Evolutionary conservation across 2,113 vertebrate genomes (phyloP).

Genomic region (Ranitomeya imitator): DNA sequence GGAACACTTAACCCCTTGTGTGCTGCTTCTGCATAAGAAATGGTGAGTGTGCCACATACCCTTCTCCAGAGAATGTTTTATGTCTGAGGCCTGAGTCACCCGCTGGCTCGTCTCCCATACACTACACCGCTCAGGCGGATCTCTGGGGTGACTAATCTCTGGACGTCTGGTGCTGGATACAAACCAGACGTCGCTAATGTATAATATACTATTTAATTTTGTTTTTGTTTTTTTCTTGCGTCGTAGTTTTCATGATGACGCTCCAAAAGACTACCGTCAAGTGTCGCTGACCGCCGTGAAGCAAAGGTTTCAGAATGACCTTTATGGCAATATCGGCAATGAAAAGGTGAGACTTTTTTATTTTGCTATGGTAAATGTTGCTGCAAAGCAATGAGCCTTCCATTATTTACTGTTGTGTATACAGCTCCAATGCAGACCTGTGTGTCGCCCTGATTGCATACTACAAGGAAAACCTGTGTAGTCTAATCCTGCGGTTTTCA

Average conservation of each 20-base stretch:
- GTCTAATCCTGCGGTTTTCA: too few species aligned
- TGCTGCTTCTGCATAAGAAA: slow-evolving; percentile 76
- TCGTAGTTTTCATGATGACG: slow-evolving; percentile 86
- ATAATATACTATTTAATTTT: neutral
- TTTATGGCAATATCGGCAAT: slow-evolving; percentile 85
- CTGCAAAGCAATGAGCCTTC: neutral
- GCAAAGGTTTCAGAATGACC: slow-evolving; percentile 91
- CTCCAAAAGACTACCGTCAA: slow-evolving; percentile 92
- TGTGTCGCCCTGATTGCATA: too few species aligned
- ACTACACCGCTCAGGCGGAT: neutral
- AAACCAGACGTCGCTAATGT: neutral
- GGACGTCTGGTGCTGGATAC: neutral
- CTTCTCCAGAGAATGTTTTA: neutral
- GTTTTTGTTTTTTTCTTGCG: neutral
- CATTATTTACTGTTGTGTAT: too few species aligned
- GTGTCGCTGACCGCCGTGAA: slow-evolving; percentile 91
- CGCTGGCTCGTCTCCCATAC: neutral
- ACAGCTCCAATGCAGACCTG: too few species aligned
- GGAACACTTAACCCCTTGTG: slow-evolving; percentile 81
- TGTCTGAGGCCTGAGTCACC: slow-evolving; percentile 18
- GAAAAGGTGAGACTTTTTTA: slow-evolving; percentile 74
- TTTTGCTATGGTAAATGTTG: neutral
- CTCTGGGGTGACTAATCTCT: slow-evolving; percentile 1
- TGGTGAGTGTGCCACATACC: slow-evolving; percentile 68
- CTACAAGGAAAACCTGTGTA: too few species aligned